Evolutionary conservation across 2,113 vertebrate genomes (phyloP), one percentile per base, ranked within the genome.

Genomic region (Mesocricetus auratus): DNA sequence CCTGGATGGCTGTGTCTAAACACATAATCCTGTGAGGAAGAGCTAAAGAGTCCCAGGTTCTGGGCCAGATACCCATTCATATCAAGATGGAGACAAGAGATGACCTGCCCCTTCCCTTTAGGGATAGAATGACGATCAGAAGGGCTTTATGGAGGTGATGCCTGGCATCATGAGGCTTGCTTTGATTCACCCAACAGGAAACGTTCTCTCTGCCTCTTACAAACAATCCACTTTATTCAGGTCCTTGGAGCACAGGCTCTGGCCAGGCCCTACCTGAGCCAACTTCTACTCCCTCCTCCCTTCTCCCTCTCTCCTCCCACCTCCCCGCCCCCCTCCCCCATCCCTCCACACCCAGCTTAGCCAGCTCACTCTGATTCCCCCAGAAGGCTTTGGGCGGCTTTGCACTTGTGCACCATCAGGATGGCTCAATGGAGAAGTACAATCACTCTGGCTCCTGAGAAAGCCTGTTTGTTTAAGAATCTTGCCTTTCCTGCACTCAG

Each of bases 401-500:
- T 50, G 88, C 89, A 97, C 97, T 97, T 96, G 96, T 90, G 97
- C 95, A 69, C 62, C 56, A 7, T 90, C 94, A 69, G 69, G 90
- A 88, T 24, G 79, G 90, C 94, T 98, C 98, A 97, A 71, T 66
- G 92, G 89, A 96, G 96, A 98, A 95, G 94, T 42, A 96, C 93
- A 98, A 98, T 95, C 0, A 3, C 86, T 96, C 39, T 58, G 53
- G 85, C 91, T 98, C 98, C 96, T 95, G 91, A 92, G 96, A 98
- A 97, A 83, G 94, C 87, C 92, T 95, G 94, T 96, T 96, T 96
- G 94, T 97, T 98, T 96, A 83, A 95, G 94, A 94, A 47, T 17
- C 39, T 73, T 69, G 96, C 94, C 92, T 95, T 96, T 96, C 96
- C 95, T 3, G 7, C 81, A 93, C 93, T 83, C 89, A 88, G 96